A percentile compares a stretch with the other conserved stretches of the same genome.
phyloP scores from a whole-genome alignment of 2,888 invertebrate genomes.

The Petrolisthes cinctipes region DNA sequence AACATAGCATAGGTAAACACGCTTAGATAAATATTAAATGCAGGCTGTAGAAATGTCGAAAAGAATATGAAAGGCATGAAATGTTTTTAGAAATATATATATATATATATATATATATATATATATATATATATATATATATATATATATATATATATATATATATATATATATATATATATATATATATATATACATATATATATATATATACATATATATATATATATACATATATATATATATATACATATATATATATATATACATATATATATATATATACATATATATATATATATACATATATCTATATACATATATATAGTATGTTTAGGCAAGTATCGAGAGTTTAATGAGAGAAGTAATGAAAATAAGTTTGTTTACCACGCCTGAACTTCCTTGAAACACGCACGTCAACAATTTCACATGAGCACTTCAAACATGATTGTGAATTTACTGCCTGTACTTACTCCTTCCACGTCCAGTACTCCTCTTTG shows the following conservation, averaged over 20 bases:
- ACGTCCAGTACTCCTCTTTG: neutral
- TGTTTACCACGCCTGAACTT: too few species aligned
- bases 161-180: slow-evolving; percentile 27
- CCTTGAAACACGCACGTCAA: neutral
- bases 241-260: slow-evolving; percentile 29
- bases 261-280: slow-evolving; percentile 27
- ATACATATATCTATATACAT: slow-evolving; percentile 15
- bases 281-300: slow-evolving; percentile 28
- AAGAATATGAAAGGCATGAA: too few species aligned
- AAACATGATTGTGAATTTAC: neutral
- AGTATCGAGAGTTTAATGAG: too few species aligned
- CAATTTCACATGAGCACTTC: neutral
- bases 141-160: slow-evolving; percentile 26
- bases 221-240: slow-evolving; percentile 28
- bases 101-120: slow-evolving; percentile 20
- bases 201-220: slow-evolving; percentile 23
- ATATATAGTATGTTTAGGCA: slow-evolving; percentile 17
- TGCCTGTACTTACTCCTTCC: neutral
- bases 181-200: slow-evolving; percentile 17
- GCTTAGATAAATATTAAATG: too few species aligned
- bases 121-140: slow-evolving; percentile 25
- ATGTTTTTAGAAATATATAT: neutral
- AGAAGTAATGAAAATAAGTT: too few species aligned
- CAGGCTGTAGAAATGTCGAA: too few species aligned
- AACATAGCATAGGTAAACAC: too few species aligned